These are phyloP conservation scores for Naja naja DNA, from an alignment of 2,113 vertebrate species.

Conservation along the genomic window DNA sequence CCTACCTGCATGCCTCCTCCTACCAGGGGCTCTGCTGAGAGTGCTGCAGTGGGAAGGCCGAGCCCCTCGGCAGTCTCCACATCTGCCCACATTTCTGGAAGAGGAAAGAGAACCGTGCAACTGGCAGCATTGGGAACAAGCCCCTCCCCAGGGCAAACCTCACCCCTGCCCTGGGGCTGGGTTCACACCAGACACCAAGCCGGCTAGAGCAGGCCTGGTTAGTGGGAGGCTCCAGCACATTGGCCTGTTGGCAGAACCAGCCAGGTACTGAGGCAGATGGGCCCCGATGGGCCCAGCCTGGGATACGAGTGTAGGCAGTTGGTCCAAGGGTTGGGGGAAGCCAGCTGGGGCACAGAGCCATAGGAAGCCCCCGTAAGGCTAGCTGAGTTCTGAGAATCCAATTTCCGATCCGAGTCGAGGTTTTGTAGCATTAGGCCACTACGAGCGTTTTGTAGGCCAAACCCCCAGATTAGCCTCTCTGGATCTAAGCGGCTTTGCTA, in stretches of 20 bases:
- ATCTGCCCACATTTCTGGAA: background rate
- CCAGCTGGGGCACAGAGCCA: background rate
- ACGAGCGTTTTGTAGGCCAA: background rate
- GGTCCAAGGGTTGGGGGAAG: background rate
- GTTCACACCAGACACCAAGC: background rate
- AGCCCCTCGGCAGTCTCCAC: background rate
- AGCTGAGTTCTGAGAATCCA: background rate
- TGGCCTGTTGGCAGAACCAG: background rate
- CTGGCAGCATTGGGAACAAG: background rate
- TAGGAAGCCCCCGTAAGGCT: background rate
- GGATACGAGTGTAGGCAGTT: background rate
- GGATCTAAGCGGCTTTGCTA: background rate
- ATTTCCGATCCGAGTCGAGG: background rate
- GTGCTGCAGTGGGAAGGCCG: background rate
- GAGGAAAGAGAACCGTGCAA: background rate
- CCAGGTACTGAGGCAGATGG: background rate
- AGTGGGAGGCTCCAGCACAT: background rate
- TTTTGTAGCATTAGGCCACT: background rate
- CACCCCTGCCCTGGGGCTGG: background rate
- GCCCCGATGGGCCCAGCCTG: background rate
- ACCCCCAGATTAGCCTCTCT: background rate
- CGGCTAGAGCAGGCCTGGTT: background rate
- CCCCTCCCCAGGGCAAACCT: background rate
- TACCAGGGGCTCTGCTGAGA: background rate
- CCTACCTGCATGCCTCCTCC: slow-evolving; percentile 7